phyloP scores from a whole-genome alignment of 2,888 invertebrate species.

The Carabus problematicus region DNA sequence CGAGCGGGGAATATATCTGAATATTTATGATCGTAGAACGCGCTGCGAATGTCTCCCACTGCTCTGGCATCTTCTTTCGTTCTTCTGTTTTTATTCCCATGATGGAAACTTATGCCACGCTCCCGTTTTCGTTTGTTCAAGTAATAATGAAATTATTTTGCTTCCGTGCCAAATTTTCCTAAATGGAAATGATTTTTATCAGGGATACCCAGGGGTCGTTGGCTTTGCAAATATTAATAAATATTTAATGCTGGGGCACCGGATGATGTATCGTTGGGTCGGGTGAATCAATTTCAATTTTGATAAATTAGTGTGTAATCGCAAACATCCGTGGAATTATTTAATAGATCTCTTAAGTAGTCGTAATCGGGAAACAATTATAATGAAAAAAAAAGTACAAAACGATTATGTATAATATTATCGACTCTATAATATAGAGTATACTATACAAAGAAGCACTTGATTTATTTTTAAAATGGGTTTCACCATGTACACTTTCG shows the following conservation, averaged over 20 bases:
- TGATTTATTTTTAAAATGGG: too few relatives aligned
- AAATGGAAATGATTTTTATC: not conserved
- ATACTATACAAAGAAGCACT: too few relatives aligned
- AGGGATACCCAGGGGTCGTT: not conserved
- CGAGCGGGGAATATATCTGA: conserved; percentile 27
- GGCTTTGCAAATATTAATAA: not conserved
- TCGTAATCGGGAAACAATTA: too few relatives aligned
- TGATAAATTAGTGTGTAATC: too few relatives aligned
- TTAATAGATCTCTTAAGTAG: too few relatives aligned
- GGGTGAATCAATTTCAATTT: too few relatives aligned
- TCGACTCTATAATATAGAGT: too few relatives aligned
- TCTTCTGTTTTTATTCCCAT: conserved; percentile 23
- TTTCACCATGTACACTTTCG: too few relatives aligned
- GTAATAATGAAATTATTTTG: conserved; percentile 39
- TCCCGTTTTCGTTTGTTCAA: conserved; percentile 25
- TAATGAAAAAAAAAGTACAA: too few relatives aligned
- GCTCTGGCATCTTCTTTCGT: conserved; percentile 2
- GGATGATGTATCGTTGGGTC: too few relatives aligned
- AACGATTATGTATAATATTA: too few relatives aligned
- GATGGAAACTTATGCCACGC: conserved; percentile 26
- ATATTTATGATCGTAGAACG: conserved; percentile 34
- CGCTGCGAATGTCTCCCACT: conserved; percentile 14
- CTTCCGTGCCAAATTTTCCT: conserved; percentile 26
- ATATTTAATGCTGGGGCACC: not conserved
- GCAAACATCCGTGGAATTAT: too few relatives aligned